A percentile compares a stretch with the other conserved stretches of the same genome.
Evolutionary conservation across 2,888 invertebrate species (phyloP).

Genomic region (Horisme vitalbata): DNA sequence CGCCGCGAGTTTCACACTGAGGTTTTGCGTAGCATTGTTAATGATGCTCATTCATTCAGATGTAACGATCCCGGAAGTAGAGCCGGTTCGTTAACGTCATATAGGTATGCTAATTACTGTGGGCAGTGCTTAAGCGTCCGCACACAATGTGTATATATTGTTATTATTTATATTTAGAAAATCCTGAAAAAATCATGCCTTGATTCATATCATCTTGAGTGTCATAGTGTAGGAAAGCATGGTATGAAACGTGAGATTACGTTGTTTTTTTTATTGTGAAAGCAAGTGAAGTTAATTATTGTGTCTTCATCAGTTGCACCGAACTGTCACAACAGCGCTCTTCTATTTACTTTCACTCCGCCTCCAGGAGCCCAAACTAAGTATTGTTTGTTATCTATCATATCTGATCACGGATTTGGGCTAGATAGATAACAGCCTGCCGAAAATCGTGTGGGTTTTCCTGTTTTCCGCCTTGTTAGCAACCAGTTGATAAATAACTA

Average conservation of each 20-base stretch:
- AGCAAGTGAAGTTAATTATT: constrained; percentile 57
- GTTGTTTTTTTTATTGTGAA: constrained; percentile 55
- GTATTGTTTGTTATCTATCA: constrained; percentile 60
- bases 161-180: constrained; percentile 31
- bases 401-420: constrained; percentile 64
- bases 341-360: constrained; percentile 70
- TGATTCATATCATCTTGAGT: constrained; percentile 1
- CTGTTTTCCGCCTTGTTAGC: constrained; percentile 13
- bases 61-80: constrained; percentile 78
- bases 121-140: constrained; percentile 58
- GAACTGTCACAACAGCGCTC: constrained; percentile 58
- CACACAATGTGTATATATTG: constrained; percentile 43
- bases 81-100: constrained; percentile 77
- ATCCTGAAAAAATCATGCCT: constrained; percentile 4
- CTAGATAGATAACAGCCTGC: constrained; percentile 41
- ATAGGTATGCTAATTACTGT: constrained; percentile 72
- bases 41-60: constrained; percentile 72
- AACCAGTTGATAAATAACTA: background rate
- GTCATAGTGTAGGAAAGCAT: constrained; percentile 21
- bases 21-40: constrained; percentile 57
- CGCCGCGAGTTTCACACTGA: constrained; percentile 50
- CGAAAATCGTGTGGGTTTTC: constrained; percentile 31
- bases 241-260: constrained; percentile 35
- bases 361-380: constrained; percentile 53
- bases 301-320: constrained; percentile 54